These are phyloP conservation scores for Cyrtodaria siliqua DNA, from an alignment of 2,888 invertebrate genomes.

Conservation along the genomic window DNA sequence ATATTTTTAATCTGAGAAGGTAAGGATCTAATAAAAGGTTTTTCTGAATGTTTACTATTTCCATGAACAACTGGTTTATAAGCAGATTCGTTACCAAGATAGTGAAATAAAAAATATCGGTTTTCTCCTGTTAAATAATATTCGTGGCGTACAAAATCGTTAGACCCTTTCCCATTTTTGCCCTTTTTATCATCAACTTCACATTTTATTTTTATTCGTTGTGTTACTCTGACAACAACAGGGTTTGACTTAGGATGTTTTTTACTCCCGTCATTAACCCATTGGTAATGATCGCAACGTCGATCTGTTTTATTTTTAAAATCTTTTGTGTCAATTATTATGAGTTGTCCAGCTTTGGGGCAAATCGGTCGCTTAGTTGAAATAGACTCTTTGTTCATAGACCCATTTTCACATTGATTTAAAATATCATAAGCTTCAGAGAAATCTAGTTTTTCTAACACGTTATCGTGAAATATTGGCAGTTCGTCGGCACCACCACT, in stretches of 20 bases:
- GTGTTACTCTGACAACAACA: not conserved
- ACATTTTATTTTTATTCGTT: not conserved
- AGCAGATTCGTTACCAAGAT: constrained; percentile 23
- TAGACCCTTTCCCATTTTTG: constrained; percentile 8
- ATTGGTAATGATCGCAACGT: constrained; percentile 12
- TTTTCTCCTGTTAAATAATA: constrained; percentile 14
- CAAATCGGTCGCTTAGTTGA: not conserved
- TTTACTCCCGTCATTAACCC: constrained; percentile 10
- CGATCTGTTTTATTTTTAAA: constrained; percentile 11
- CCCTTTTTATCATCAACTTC: not conserved
- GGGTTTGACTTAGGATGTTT: constrained; percentile 1
- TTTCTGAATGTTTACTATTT: constrained; percentile 5
- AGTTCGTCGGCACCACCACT: too few species aligned
- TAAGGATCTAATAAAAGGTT: constrained; percentile 11
- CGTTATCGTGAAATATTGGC: too few species aligned
- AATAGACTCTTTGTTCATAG: too few species aligned
- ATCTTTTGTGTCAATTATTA: not conserved
- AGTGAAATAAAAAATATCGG: constrained; percentile 25
- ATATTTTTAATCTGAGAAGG: constrained; percentile 17
- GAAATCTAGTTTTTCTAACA: too few species aligned
- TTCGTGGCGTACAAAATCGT: constrained; percentile 16
- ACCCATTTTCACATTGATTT: too few species aligned
- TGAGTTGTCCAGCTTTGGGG: constrained; percentile 13
- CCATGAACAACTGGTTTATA: constrained; percentile 13
- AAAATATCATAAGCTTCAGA: too few species aligned